Conservation (phyloP, 2,888 invertebrate species). For the Pristionchus fissidentatus region DNA sequence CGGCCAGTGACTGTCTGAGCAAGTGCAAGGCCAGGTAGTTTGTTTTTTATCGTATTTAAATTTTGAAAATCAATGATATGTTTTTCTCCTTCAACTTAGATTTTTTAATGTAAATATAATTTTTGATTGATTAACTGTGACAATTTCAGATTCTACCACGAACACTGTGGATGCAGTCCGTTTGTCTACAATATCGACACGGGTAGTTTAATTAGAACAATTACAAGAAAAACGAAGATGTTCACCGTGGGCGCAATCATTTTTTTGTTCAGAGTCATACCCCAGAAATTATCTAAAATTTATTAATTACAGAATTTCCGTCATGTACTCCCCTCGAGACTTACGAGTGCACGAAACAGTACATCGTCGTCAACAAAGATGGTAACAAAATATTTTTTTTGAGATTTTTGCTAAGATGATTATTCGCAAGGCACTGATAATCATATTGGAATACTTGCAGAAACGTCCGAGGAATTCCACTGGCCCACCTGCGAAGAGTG, state of each 20-base stretch:
- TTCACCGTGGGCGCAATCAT: too few species aligned
- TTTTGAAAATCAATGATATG: neutral
- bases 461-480: constrained; percentile 46
- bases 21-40: constrained; percentile 48
- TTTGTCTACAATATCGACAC: constrained; percentile 48
- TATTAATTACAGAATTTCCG: neutral
- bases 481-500: constrained; percentile 56
- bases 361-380: constrained; percentile 36
- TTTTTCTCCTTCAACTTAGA: too few species aligned
- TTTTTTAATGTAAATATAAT: neutral
- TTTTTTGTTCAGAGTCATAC: neutral
- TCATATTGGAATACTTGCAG: neutral
- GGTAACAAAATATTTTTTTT: constrained; percentile 3
- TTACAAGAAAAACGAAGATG: neutral
- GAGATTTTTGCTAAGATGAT: too few species aligned
- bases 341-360: constrained; percentile 42
- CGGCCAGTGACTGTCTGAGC: constrained; percentile 43
- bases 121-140: too few species aligned
- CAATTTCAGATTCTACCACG: constrained; percentile 31
- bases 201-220: constrained; percentile 3
- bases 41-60: neutral
- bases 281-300: neutral
- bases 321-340: constrained; percentile 48
- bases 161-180: constrained; percentile 47
- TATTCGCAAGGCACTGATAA: too few species aligned